A percentile compares a stretch with the other conserved stretches of the same genome.
phyloP scores from a whole-genome alignment of 2,888 invertebrate genomes.

The Eurytoma californica region DNA sequence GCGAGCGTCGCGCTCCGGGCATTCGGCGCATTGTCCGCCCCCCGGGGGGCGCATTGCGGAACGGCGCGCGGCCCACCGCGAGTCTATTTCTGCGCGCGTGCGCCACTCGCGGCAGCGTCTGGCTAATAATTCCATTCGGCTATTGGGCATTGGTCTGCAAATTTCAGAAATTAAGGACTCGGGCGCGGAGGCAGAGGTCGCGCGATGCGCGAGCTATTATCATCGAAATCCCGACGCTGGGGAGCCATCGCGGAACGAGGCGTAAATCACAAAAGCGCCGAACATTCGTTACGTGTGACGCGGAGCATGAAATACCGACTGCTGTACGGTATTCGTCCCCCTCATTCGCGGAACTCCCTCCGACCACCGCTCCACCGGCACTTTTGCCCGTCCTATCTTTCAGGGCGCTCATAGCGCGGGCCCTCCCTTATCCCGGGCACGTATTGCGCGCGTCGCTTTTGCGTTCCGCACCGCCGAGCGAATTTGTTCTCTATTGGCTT shows the following conservation, averaged over 20 bases:
- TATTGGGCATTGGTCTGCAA: slow-evolving; percentile 26
- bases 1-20: not conserved
- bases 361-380: not conserved
- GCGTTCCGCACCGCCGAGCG: slow-evolving; percentile 58
- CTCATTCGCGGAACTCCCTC: slow-evolving; percentile 49
- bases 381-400: not conserved
- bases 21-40: not conserved
- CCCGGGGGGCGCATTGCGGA: not conserved
- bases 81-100: not conserved
- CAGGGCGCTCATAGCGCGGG: not conserved
- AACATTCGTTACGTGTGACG: slow-evolving; percentile 70
- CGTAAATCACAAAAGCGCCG: slow-evolving; percentile 71
- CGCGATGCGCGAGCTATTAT: slow-evolving; percentile 29
- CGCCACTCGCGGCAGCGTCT: not conserved
- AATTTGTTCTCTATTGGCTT: slow-evolving; percentile 58
- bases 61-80: not conserved
- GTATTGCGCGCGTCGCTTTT: slow-evolving; percentile 17
- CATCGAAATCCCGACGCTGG: slow-evolving; percentile 45
- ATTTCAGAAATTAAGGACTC: slow-evolving; percentile 41
- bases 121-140: slow-evolving; percentile 34
- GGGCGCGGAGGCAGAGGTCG: slow-evolving; percentile 2
- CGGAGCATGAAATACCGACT: slow-evolving; percentile 69
- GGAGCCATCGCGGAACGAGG: slow-evolving; percentile 47
- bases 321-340: slow-evolving; percentile 48
- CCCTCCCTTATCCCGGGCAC: slow-evolving; percentile 16